Base-by-base conservation (phyloP, 2,113 vertebrate genomes). In the Typhlomys cinereus region DNA sequence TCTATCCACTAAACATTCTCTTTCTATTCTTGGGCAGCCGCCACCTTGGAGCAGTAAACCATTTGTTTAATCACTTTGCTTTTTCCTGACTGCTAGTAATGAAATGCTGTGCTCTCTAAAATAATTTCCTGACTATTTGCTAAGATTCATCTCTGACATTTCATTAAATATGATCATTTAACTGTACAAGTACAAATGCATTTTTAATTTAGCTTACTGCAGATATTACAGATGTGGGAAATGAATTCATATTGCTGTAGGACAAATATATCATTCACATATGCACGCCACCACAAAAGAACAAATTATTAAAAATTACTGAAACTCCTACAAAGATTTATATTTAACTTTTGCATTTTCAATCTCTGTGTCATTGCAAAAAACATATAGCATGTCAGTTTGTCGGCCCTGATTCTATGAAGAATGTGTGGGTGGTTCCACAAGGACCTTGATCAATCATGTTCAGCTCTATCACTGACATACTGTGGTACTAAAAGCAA, bases 101-200 rank as follows among this genome's bases (percentile, higher is more conserved):
- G 97, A 98, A 98, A 98, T 96, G 98, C 98, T 96, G 95, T 96
- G 97, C 97, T 97, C 98, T 98, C 97, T 98, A 97, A 98, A 98
- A 98, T 98, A 98, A 98, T 98, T 98, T 98, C 98, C 97, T 98
- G 97, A 98, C 98, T 98, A 97, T 98, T 98, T 98, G 97, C 98
- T 98, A 98, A 98, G 98, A 98, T 98, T 98, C 98, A 98, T 98
- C 98, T 98, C 98, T 98, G 97, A 98, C 98, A 98, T 98, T 98
- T 98, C 98, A 98, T 98, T 98, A 98, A 98, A 98, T 98, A 98
- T 98, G 98, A 98, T 98, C 98, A 98, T 98, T 98, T 98, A 98
- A 98, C 98, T 98, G 98, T 98, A 98, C 98, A 98, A 98, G 98
- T 98, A 98, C 98, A 98, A 98, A 98, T 98, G 98, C 98, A 98